Base-by-base conservation (phyloP, 2,888 invertebrate species). In the Drosophila neotestacea region DNA sequence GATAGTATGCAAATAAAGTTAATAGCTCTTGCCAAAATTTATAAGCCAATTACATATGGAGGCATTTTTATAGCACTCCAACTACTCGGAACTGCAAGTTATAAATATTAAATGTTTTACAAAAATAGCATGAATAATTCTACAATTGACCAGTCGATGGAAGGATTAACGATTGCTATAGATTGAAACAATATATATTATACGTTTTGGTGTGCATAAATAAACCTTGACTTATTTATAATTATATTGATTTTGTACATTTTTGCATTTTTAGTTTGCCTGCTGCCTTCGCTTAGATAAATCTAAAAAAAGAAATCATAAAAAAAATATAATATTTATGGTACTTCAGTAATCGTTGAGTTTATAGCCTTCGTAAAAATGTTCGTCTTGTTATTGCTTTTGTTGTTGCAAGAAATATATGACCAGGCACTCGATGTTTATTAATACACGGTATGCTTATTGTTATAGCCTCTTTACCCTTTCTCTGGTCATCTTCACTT, bases 1-100 rank as follows among this genome's bases (percentile, higher is more conserved):
- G 80, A 79, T 88, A 76, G 68, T 83, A 84, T 84, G 83, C 88
- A 84, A 84, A 84, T 84, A 64, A 84, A 73, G 38, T 67, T 59
- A 73, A 56, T 50, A 30, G 27, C 11, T 51, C 41, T 58, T 58
- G 47, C 27, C 46, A n/a, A 59, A 63, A 72, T 75, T 71, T 77
- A 72, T 71, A 42, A 34, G 39, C 22, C 52, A 56, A 63, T 77
- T 59, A 63, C 9, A 50, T 16, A 13, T 10, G 9, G 1, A 11
- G 38, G 16, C 51, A 71, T 65, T 58, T 65, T 70, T 60, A 63
- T 76, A 36, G 27, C 30, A 30, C n/a, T 16, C 13, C 11, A 9
- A 6, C 38, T 39, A 44, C 7, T 46, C 44, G 50, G 38, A 50
- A 27, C 13, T 50, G 10, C 9, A 50, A 39, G 30, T 11, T 44